phyloP scores from a whole-genome alignment of 2,113 vertebrate genomes.

The Rhineura floridana region DNA sequence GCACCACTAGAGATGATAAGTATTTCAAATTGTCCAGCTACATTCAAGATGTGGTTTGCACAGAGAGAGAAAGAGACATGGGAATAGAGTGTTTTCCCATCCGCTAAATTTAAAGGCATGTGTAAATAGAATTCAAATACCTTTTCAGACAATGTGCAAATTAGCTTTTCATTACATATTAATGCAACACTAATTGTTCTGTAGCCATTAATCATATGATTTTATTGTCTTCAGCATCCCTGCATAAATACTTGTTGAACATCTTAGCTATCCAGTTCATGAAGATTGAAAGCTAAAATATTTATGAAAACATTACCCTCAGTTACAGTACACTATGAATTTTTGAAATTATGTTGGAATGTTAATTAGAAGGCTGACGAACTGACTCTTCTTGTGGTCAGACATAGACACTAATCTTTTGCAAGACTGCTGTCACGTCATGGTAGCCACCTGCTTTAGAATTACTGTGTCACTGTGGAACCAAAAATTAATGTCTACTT shows the following conservation, averaged over 20 bases:
- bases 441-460: background rate
- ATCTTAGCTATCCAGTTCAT: slow-evolving; percentile 31
- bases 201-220: slow-evolving; percentile 59
- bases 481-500: background rate
- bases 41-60: slow-evolving; percentile 23
- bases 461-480: background rate
- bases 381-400: slow-evolving; percentile 24
- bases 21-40: background rate
- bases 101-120: slow-evolving; percentile 26
- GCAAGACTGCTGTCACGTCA: slow-evolving; percentile 13
- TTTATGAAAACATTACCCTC: slow-evolving; percentile 26
- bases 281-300: slow-evolving; percentile 49
- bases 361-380: slow-evolving; percentile 47
- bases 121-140: slow-evolving; percentile 59
- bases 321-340: slow-evolving; percentile 24
- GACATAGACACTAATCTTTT: slow-evolving; percentile 9
- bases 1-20: accelerated
- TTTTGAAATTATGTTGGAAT: slow-evolving; percentile 42
- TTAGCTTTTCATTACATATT: slow-evolving; percentile 63
- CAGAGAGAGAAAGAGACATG: background rate
- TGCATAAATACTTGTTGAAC: slow-evolving; percentile 62
- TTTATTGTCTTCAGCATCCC: slow-evolving; percentile 63
- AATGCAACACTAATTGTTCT: slow-evolving; percentile 62
- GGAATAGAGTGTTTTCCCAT: slow-evolving; percentile 34
- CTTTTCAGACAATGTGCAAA: slow-evolving; percentile 50